Evolutionary conservation across 2,113 vertebrate genomes (phyloP), one percentile per base, ranked within the genome.

Genomic region (Ardeotis arabs): DNA sequence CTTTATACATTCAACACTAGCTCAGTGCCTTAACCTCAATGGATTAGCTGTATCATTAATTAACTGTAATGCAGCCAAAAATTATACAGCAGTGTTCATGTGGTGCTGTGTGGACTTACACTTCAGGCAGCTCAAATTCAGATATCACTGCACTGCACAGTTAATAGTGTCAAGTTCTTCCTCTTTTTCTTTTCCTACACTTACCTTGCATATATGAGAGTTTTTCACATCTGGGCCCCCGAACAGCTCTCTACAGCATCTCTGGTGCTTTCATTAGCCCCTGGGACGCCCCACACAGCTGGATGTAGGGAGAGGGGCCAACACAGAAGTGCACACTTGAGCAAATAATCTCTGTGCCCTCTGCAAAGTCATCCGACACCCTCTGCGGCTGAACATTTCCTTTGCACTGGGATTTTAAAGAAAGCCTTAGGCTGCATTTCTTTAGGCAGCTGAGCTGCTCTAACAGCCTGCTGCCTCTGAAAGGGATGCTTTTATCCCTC

Each of bases 381-480:
- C 75, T 69, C 86, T 82, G 76, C 87, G 87, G 80, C 33, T 68
- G 69, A 92, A 70, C 29, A 28, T 91, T 96, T 95, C 66, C 73
- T 92, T 35, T 86, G 60, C 75, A 58, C 29, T 45, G 73, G 23
- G 44, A 56, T 92, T 87, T 91, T 89, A 92, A 95, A 92, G 64
- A 94, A 95, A 80, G 52, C 76, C 44, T 10, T 47, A 81, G 81
- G 53, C 39, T 91, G 73, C 69, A 63, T 89, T 89, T 95, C 45
- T 86, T 45, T 52, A 86, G 92, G 81, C 52, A 82, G 81, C 39
- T 89, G 81, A 91, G 27, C 73, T 82, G 52, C 66, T 84, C 24
- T 85, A 87, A 89, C 60, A 93, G 62, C 62, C 84, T 83, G 27
- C 45, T 96, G 80, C 59, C 33, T 91, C 74, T 89, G 35, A 95